Conservation (phyloP, 2,888 invertebrate species). For the Branchipolynoe longqiensis region DNA sequence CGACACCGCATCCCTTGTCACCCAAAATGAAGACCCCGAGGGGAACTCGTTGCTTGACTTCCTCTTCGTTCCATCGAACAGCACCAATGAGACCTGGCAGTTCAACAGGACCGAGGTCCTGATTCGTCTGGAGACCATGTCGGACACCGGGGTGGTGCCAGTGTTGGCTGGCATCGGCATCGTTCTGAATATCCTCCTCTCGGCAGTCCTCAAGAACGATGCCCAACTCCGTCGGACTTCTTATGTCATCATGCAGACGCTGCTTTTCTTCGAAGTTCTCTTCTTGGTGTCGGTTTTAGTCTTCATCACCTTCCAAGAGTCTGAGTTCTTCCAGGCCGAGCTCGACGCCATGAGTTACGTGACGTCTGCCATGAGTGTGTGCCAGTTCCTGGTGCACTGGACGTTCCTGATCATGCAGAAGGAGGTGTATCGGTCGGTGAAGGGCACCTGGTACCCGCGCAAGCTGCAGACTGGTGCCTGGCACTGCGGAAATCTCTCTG, state of each 20-base stretch:
- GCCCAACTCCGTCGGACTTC: conserved; percentile 40
- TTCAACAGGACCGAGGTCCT: conserved; percentile 38
- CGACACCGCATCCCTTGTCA: too few relatives aligned
- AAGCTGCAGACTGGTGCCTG: conserved; percentile 36
- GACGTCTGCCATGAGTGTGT: conserved; percentile 14
- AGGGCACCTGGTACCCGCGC: conserved; percentile 15
- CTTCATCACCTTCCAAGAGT: conserved; percentile 48
- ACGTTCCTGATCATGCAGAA: conserved; percentile 61
- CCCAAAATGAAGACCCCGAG: background rate
- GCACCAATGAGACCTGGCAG: conserved; percentile 15
- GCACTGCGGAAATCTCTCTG: background rate
- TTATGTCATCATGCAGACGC: conserved; percentile 30
- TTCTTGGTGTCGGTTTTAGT: conserved; percentile 46
- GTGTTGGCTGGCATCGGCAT: conserved; percentile 58
- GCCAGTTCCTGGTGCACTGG: conserved; percentile 63
- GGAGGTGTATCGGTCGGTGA: conserved; percentile 51
- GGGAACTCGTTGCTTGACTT: background rate
- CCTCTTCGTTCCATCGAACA: background rate
- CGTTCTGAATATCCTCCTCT: conserved; percentile 50
- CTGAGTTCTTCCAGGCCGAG: background rate
- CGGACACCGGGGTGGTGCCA: conserved; percentile 58
- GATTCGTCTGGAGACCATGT: background rate
- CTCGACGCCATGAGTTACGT: conserved; percentile 45
- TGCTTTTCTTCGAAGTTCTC: conserved; percentile 48
- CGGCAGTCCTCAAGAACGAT: conserved; percentile 38